Evolutionary conservation across 2,888 invertebrate genomes (phyloP), one percentile per base, ranked within the genome.

Genomic region (Brachynemurus nebulosus): DNA sequence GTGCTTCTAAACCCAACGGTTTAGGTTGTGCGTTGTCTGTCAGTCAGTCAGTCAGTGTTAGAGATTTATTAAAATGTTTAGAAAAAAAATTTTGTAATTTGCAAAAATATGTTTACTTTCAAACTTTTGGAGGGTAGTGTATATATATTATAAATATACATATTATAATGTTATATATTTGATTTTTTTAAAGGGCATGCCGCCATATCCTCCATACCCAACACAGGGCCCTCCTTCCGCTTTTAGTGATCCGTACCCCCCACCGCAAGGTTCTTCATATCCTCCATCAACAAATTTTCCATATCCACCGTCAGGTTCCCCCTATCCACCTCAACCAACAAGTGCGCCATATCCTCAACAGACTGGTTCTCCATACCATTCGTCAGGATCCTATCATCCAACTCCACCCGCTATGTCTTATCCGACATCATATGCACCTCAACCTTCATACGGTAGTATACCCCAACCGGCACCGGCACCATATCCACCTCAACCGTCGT

Each of bases 181-280:
- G n/a, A n/a, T n/a, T 39, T 39, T 39, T 14, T 39, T 39, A 9
- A 39, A 39, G 39, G 39, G 39, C 20, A 39, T 39, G 39, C 39
- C 39, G 21, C 39, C 21, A 41, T 66, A 67, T 9, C 63, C 65
- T 8, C 61, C 61, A 56, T 68, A 68, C 5, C 68, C 67, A 53
- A 67, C 68, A 9, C 56, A 57, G 18, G 60, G 64, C 14, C 67
- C 61, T 48, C 60, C 52, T 3, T 40, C 50, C 6, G 50, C 52
- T 36, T 45, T 53, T 37, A 48, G 49, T 14, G 50, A 51, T 40
- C 51, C 53, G 12, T 30, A 30, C 14, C 47, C 52, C 30, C 45
- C 49, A 14, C 40, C 36, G 27, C 51, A 52, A 17, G 47, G 12
- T 44, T 41, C 30, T 12, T 14, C 30, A n/a, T 30, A 30, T 11